Percentiles rank a stretch among this genome's conserved stretches.
Conservation (phyloP, 2,888 invertebrate genomes). For the Tenthredo distinguenda region DNA sequence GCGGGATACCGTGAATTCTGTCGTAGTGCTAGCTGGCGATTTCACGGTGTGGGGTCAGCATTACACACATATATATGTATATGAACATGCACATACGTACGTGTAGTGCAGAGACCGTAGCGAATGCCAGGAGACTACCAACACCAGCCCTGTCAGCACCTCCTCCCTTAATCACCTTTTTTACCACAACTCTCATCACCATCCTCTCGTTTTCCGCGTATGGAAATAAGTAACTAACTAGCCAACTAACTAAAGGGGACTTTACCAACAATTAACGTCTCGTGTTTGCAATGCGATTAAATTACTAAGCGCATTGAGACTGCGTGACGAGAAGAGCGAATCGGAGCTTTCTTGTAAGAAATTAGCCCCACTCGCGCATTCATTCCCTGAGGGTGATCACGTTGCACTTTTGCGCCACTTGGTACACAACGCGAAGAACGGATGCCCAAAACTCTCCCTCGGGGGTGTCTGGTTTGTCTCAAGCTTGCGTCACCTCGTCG, state of each 20-base stretch:
- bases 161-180: slow-evolving; percentile 73
- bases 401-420: neutral
- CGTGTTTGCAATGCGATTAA: slow-evolving; percentile 7
- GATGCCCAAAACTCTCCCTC: slow-evolving; percentile 17
- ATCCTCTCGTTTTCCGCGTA: slow-evolving; percentile 29
- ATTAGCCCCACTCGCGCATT: neutral
- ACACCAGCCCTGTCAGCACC: slow-evolving; percentile 65
- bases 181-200: slow-evolving; percentile 60
- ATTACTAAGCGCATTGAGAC: slow-evolving; percentile 26
- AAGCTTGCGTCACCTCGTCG: neutral
- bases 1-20: neutral
- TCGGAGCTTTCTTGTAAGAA: neutral
- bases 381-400: neutral
- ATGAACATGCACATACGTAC: neutral
- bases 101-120: neutral
- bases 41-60: slow-evolving; percentile 36
- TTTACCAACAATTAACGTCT: slow-evolving; percentile 14
- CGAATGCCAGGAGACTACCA: slow-evolving; percentile 60
- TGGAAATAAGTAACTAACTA: neutral
- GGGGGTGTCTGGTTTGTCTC: slow-evolving; percentile 16
- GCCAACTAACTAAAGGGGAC: neutral
- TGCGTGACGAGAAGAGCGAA: neutral
- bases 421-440: neutral
- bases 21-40: slow-evolving; percentile 29
- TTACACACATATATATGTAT: neutral